A percentile compares a stretch with the other conserved stretches of the same genome.
Conservation (phyloP, 2,113 vertebrate genomes). For the Poecile atricapillus region DNA sequence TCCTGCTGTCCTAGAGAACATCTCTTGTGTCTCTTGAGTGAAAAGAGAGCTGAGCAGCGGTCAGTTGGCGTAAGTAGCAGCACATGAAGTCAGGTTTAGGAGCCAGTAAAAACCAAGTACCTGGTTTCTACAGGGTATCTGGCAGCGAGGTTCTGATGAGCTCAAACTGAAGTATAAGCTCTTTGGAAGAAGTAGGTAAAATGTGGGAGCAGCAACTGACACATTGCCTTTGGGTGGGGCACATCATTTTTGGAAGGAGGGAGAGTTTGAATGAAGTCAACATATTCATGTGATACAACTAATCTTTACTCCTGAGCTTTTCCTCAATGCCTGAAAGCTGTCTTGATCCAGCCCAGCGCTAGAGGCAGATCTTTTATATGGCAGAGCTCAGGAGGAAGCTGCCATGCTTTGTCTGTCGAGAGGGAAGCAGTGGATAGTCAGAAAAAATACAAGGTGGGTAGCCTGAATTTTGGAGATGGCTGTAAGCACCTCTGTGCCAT, state of each 20-base stretch:
- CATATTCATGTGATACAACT: background rate
- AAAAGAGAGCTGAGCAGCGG: background rate
- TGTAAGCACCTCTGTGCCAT: background rate
- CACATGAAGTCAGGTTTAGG: background rate
- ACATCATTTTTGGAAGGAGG: background rate
- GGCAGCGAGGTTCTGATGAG: background rate
- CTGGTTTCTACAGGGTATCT: background rate
- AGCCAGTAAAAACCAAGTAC: background rate
- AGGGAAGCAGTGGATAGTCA: background rate
- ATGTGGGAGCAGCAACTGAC: background rate
- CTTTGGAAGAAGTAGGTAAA: background rate
- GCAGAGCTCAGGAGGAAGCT: background rate
- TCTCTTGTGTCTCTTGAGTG: background rate
- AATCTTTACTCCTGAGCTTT: background rate
- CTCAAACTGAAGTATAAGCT: background rate
- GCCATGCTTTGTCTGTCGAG: background rate
- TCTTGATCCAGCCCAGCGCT: background rate
- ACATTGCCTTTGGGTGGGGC: background rate
- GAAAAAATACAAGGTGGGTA: background rate
- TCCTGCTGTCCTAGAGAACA: slow-evolving; percentile 1
- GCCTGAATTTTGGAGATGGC: background rate
- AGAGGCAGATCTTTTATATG: background rate
- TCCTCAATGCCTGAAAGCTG: background rate
- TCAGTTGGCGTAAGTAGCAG: fast-evolving
- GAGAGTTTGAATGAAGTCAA: background rate